Evolutionary conservation across 2,797 vertebrate genomes (phyloP).

Genomic region (Salmo trutta): DNA sequence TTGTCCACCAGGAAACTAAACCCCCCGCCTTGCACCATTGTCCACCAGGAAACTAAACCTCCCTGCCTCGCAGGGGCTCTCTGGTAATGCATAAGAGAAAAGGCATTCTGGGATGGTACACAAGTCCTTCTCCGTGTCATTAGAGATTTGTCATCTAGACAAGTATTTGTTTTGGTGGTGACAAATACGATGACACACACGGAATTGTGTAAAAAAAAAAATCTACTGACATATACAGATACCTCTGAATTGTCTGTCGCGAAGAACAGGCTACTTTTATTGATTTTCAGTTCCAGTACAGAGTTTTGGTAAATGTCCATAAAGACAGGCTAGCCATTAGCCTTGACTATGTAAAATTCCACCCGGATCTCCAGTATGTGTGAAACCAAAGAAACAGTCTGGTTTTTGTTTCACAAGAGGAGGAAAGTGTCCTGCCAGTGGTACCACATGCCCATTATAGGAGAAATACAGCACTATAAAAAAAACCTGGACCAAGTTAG

Average conservation of each 20-base stretch:
- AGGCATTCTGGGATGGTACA: conserved; percentile 18
- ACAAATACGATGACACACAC: conserved; percentile 30
- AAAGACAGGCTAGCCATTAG: conserved; percentile 49
- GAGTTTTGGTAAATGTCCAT: conserved; percentile 55
- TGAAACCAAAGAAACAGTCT: conserved; percentile 75
- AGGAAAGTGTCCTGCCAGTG: conserved; percentile 67
- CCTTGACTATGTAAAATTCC: conserved; percentile 61
- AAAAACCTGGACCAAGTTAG: conserved; percentile 62
- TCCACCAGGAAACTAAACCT: conserved; percentile 19
- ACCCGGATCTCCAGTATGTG: conserved; percentile 65
- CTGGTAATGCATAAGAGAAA: neutral
- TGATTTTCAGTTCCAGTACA: conserved; percentile 4
- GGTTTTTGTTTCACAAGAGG: conserved; percentile 69
- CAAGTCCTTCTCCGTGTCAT: conserved; percentile 3
- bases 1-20: no score
- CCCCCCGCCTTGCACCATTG: conserved; percentile 28
- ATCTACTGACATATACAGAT: neutral
- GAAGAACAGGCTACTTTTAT: neutral
- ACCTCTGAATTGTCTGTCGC: neutral
- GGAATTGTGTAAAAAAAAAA: neutral
- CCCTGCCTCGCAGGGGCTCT: neutral
- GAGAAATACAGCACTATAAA: conserved; percentile 63
- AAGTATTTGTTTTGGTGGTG: conserved; percentile 39
- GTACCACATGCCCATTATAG: conserved; percentile 47
- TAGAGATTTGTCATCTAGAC: conserved; percentile 26